Conservation (phyloP, 37 sponge, comb jelly and placozoan genomes). For the Aplysina aerophoba region DNA sequence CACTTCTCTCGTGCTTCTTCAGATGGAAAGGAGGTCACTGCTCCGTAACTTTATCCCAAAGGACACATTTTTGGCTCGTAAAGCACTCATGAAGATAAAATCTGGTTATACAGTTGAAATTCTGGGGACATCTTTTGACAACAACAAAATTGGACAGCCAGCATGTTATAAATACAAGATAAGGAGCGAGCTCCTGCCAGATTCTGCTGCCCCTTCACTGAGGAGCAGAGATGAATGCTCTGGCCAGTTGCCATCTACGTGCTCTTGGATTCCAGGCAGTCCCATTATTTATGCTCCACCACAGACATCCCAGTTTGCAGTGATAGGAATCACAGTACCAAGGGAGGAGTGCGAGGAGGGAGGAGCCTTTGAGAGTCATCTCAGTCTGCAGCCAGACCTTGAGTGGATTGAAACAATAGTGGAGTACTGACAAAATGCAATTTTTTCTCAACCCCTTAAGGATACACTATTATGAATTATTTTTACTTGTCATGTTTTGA, state of each 20-base stretch:
- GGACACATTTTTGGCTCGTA: not conserved
- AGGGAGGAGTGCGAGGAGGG: not conserved
- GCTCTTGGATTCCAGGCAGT: slow-evolving; percentile 19
- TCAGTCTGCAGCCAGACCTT: not conserved
- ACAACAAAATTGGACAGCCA: not conserved
- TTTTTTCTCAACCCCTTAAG: too few species aligned
- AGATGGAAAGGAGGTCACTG: not conserved
- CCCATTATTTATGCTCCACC: slow-evolving; percentile 22
- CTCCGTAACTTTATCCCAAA: not conserved
- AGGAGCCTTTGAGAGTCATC: slow-evolving; percentile 11
- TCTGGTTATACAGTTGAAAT: not conserved
- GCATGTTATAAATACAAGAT: not conserved
- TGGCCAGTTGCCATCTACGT: not conserved
- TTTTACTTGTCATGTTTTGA: not conserved
- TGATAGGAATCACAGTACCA: not conserved
- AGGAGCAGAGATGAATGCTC: slow-evolving; percentile 2
- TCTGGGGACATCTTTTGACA: not conserved
- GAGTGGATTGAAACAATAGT: slow-evolving; percentile 15
- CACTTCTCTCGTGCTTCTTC: not conserved
- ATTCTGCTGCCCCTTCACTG: too few species aligned
- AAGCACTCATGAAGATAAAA: not conserved
- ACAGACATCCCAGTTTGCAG: not conserved
- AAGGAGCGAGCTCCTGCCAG: not conserved
- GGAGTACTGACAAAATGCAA: not conserved
- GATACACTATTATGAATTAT: too few species aligned